These are phyloP conservation scores for Tiliacea aurago DNA, from an alignment of 2,888 invertebrate species.

Conservation along the genomic window DNA sequence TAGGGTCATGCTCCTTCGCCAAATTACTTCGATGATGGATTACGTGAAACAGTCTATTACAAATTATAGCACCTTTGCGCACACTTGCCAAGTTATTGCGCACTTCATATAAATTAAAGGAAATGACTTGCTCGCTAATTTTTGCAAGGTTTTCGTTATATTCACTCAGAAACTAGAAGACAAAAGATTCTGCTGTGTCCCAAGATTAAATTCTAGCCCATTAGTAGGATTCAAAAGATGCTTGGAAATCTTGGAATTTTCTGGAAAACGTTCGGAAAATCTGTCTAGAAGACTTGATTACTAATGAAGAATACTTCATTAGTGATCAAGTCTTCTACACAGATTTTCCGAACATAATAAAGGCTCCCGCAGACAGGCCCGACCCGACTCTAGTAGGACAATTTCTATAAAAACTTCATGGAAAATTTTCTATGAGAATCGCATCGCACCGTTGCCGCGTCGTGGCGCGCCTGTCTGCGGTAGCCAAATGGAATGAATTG, in stretches of 20 bases:
- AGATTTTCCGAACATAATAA: too few relatives aligned
- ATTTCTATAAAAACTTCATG: too few relatives aligned
- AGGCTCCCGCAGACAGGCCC: too few relatives aligned
- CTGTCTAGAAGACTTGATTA: background rate
- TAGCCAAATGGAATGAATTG: background rate
- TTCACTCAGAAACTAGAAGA: slow-evolving; percentile 26
- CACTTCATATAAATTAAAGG: slow-evolving; percentile 50
- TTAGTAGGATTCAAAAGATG: slow-evolving; percentile 34
- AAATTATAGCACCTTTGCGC: slow-evolving; percentile 65
- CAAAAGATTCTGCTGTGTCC: slow-evolving; percentile 28
- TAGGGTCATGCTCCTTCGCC: slow-evolving; percentile 72
- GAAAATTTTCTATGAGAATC: too few relatives aligned
- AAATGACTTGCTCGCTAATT: slow-evolving; percentile 46
- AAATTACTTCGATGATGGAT: slow-evolving; percentile 77
- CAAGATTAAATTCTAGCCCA: slow-evolving; percentile 22
- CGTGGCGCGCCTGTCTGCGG: too few relatives aligned
- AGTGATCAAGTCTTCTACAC: too few relatives aligned
- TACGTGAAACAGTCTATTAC: slow-evolving; percentile 68
- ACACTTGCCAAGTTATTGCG: slow-evolving; percentile 44
- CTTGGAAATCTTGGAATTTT: slow-evolving; percentile 19
- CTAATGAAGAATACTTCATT: background rate
- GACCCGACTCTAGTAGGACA: too few relatives aligned
- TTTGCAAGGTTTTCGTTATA: slow-evolving; percentile 33
- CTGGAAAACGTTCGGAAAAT: background rate
- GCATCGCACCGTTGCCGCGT: too few relatives aligned